Base-by-base conservation (phyloP, 2,797 vertebrate genomes). In the Bradypus variegatus region DNA sequence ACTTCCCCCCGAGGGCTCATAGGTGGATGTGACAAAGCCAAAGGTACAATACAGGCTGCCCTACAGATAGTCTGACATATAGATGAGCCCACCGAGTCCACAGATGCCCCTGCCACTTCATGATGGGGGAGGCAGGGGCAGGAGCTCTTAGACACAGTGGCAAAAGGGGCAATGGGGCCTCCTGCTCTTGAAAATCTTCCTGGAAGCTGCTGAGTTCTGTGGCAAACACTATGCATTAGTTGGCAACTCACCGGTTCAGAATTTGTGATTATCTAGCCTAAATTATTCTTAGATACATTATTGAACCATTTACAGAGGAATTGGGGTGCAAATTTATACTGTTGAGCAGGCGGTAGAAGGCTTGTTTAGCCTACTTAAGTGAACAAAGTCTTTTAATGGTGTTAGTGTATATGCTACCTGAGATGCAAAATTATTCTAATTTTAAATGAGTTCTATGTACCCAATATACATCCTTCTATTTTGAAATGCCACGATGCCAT, bases 271-370 rank as follows among this genome's bases (percentile, higher is more conserved):
- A 60, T 86, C 69, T 69, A 85, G 8, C 55, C 83, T 45, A 8
- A 58, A 16, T 53, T 41, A 3, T 27, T 29, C 78, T 88, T 53
- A 48, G 62, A n/a, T 84, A 27, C 78, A 21, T 86, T 84, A 81
- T 36, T 81, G 92, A 92, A n/a, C 53, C 73, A 41, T 38, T 62
- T 11, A n/a, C 67, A 84, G 64, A 62, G 23, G 82, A 38, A 50
- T 81, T 53, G 72, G 36, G 21, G 36, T 79, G 60, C n/a, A 92
- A 80, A 77, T 50, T 62, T 72, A 45, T 50, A 64, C 70, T 83
- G 86, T 50, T 91, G 92, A 86, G 53, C 92, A 93, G 75, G 85
- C 79, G 79, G 89, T 48, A 90, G 86, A 88, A 85, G 85, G 38
- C 36, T 81, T 88, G 77, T 89, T 94, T 92, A 86, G 89, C 33